A percentile compares a stretch with the other conserved stretches of the same genome.
phyloP scores from a whole-genome alignment of 2,797 vertebrate species.

The Hippocampus kuda region DNA sequence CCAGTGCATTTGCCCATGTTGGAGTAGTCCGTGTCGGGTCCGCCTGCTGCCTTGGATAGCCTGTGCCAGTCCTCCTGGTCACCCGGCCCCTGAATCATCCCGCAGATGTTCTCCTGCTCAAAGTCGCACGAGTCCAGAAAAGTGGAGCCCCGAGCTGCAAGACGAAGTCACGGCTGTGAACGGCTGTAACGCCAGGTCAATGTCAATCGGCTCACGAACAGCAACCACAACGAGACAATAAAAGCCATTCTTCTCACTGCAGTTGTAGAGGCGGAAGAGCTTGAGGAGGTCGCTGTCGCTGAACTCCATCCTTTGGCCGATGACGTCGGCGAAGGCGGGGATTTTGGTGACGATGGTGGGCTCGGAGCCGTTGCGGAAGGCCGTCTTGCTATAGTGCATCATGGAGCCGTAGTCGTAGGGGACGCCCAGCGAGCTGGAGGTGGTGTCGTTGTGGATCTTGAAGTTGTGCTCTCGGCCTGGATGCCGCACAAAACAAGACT shows the following conservation, averaged over 20 bases:
- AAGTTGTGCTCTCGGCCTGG: conserved; percentile 80
- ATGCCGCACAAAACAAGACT: not conserved
- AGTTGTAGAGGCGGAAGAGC: conserved; percentile 80
- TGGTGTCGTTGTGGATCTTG: conserved; percentile 71
- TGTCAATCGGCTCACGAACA: not conserved
- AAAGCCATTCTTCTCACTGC: conserved; percentile 63
- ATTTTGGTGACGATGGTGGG: conserved; percentile 88
- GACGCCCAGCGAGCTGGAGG: conserved; percentile 74
- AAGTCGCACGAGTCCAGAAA: conserved; percentile 89
- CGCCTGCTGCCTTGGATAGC: conserved; percentile 48
- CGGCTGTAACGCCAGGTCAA: conserved; percentile 21
- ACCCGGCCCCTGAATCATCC: conserved; percentile 79
- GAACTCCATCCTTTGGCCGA: conserved; percentile 91
- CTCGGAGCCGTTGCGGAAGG: conserved; percentile 72
- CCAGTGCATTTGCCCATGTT: conserved; percentile 78
- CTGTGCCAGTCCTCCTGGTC: conserved; percentile 68
- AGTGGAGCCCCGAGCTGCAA: conserved; percentile 61
- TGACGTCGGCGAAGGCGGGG: conserved; percentile 77
- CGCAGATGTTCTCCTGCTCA: conserved; percentile 85
- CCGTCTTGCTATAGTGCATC: conserved; percentile 89
- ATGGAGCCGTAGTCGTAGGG: conserved; percentile 91
- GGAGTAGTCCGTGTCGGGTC: conserved; percentile 76
- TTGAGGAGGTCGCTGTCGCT: conserved; percentile 84
- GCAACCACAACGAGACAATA: not conserved
- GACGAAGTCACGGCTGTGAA: conserved; percentile 32